phyloP scores from a whole-genome alignment of 2,888 invertebrate species.

The Phaonia tiefii region DNA sequence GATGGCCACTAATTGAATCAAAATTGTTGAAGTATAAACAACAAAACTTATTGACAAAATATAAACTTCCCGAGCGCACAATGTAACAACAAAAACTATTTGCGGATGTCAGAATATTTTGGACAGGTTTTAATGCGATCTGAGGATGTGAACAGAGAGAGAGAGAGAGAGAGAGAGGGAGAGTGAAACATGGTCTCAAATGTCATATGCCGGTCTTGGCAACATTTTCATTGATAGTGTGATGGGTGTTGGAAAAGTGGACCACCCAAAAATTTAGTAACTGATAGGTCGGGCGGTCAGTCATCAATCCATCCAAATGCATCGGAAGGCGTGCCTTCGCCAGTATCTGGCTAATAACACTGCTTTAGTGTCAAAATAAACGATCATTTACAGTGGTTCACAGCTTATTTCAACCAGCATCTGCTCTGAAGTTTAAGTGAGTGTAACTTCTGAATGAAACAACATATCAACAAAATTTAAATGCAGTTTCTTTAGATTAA shows the following conservation, averaged over 20 bases:
- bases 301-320: background rate
- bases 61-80: conserved; percentile 28
- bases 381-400: conserved; percentile 60
- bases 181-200: background rate
- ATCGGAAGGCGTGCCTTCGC: conserved; percentile 28
- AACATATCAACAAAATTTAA: too few species aligned
- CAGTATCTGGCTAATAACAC: conserved; percentile 34
- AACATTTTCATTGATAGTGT: conserved; percentile 7
- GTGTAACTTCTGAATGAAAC: too few species aligned
- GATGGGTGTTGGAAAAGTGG: background rate
- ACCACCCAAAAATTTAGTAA: conserved; percentile 24
- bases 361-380: conserved; percentile 52
- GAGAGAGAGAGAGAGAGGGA: too few species aligned
- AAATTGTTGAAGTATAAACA: conserved; percentile 35
- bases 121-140: background rate
- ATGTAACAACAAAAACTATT: background rate
- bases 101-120: background rate
- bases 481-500: too few species aligned
- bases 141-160: too few species aligned
- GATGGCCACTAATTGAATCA: conserved; percentile 57
- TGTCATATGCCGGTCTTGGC: background rate
- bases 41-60: conserved; percentile 29
- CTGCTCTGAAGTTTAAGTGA: too few species aligned
- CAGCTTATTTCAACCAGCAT: too few species aligned
- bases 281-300: background rate